phyloP scores from a whole-genome alignment of 2,888 invertebrate species.

The Cephonodes hylas region DNA sequence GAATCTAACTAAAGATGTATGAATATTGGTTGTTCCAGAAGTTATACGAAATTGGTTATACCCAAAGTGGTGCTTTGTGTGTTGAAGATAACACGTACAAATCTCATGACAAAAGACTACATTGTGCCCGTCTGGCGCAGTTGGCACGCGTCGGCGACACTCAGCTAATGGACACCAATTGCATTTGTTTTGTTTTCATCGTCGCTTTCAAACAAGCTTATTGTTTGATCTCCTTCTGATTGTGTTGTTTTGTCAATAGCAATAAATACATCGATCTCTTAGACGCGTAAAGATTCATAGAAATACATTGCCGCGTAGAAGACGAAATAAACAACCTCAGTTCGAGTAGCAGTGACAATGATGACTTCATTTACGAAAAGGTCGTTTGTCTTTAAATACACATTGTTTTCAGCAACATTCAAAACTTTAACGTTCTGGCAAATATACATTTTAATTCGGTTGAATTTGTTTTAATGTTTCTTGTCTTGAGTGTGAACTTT shows the following conservation, averaged over 20 bases:
- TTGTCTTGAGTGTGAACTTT: too few species aligned
- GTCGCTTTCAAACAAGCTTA: not conserved
- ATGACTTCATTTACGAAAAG: not conserved
- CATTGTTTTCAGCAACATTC: too few species aligned
- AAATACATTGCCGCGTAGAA: not conserved
- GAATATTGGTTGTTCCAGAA: too few species aligned
- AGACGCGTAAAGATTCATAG: too few species aligned
- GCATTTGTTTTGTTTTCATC: not conserved
- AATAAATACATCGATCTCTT: not conserved
- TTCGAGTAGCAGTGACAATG: not conserved
- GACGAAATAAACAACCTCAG: not conserved
- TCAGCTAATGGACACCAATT: not conserved
- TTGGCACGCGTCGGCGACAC: conserved; percentile 21
- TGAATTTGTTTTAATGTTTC: not conserved
- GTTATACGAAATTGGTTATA: not conserved
- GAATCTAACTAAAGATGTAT: too few species aligned
- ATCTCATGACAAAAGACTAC: not conserved
- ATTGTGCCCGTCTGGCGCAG: conserved; percentile 19
- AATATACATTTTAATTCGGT: not conserved
- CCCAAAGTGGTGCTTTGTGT: too few species aligned
- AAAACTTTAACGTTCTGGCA: not conserved
- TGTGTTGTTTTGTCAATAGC: not conserved
- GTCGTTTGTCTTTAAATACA: not conserved
- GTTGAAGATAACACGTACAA: not conserved
- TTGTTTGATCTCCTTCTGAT: not conserved